Evolutionary conservation across 2,113 vertebrate genomes (phyloP).

Genomic region (Sialia sialis): DNA sequence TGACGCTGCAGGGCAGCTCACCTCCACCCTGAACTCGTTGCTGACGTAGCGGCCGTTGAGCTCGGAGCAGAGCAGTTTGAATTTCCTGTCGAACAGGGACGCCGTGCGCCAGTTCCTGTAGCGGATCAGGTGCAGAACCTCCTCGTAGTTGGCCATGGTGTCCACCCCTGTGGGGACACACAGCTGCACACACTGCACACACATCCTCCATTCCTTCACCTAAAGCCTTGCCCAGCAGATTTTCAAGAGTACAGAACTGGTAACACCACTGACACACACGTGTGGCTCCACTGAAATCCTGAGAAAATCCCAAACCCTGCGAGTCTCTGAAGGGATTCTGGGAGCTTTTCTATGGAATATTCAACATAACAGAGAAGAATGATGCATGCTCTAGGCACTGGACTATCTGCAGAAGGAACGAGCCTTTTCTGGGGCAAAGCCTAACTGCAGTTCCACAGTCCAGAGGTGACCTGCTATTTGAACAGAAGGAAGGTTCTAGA

Average conservation of each 20-base stretch:
- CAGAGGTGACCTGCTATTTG: neutral
- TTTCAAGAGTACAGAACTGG: neutral
- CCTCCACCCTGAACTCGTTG: conserved; percentile 97
- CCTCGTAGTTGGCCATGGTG: conserved; percentile 94
- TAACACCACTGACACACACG: accelerated
- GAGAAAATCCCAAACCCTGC: neutral
- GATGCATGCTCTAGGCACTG: neutral
- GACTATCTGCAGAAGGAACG: neutral
- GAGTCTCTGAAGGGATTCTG: neutral
- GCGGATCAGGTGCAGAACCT: conserved; percentile 86
- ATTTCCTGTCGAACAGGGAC: conserved; percentile 92
- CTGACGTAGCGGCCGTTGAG: conserved; percentile 96
- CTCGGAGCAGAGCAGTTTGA: conserved; percentile 93
- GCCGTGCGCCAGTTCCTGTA: conserved; percentile 92
- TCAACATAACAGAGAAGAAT: neutral
- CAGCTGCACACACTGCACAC: accelerated
- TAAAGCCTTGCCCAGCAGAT: neutral
- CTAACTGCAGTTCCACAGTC: neutral
- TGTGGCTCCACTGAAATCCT: neutral
- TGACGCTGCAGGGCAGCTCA: neutral
- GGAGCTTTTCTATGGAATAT: neutral
- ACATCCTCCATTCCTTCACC: accelerated
- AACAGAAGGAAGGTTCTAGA: neutral
- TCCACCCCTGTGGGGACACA: conserved; percentile 80
- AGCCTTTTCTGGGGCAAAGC: neutral